Base-by-base conservation (phyloP, 2,797 vertebrate genomes). In the Gastrophryne carolinensis region DNA sequence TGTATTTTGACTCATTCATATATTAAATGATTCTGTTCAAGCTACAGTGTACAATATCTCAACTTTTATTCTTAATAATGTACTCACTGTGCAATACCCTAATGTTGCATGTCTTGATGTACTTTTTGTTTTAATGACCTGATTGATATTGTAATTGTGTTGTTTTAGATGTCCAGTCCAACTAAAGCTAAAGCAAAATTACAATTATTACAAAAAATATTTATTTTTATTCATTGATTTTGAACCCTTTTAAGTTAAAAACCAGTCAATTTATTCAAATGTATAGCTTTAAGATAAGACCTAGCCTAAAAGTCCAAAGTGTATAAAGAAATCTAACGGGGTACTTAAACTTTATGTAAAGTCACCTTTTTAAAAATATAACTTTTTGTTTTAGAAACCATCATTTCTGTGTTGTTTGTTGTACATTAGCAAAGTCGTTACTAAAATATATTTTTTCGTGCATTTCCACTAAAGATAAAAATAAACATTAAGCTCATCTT, bases 51-150 rank as follows among this genome's bases (percentile, higher is more conserved):
- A 84, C 68, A 24, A 2, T 77, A 70, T 63, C 71, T 73, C 61
- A 52, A 81, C 73, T 83, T 84, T 81, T 82, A 80, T 71, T 83
- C 79, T 68, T 71, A 83, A 79, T 80, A 73, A 82, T 87, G 84
- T 93, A 89, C 86, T 91, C 89, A 91, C 89, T 90, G 92, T 95
- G 93, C 91, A 89, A 90, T 91, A 90, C 93, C 94, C 91, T 92
- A 90, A 90, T 91, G 91, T 94, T 97, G 94, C 94, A 95, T 94
- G 94, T 96, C 88, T 95, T 89, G 89, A 90, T 86, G 83, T 94
- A 91, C 95, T 94, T 94, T 95, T 93, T 88, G 84, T 89, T 92
- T 94, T 90, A 85, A 91, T 92, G 89, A 91, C 90, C 89, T 91
- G 91, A 87, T 92, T 91, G 87, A 92, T 93, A 94, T 95, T 91